Evolutionary conservation across 2,797 vertebrate species (phyloP).

Genomic region (Lindbergichthys nudifrons): DNA sequence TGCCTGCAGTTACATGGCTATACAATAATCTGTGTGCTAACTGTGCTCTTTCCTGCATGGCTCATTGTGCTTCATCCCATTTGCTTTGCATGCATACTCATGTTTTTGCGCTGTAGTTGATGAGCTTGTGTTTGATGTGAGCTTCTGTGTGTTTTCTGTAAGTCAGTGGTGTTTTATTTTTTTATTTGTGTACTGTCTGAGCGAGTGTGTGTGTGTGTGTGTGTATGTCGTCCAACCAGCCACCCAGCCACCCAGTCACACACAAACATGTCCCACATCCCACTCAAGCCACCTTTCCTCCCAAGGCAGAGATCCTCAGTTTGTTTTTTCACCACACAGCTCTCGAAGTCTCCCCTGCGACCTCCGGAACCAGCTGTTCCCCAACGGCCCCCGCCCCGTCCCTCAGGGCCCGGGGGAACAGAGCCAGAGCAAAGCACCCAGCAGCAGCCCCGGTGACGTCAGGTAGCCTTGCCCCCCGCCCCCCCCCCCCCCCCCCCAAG

Average conservation of each 20-base stretch:
- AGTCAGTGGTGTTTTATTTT: constrained; percentile 1
- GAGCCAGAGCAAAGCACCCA: constrained; percentile 86
- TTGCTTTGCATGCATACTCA: constrained; percentile 28
- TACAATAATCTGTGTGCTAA: background rate
- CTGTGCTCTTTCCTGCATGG: constrained; percentile 60
- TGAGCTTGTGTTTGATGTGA: constrained; percentile 15
- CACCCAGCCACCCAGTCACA: constrained; percentile 41
- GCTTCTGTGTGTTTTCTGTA: constrained; percentile 32
- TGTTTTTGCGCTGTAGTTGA: constrained; percentile 33
- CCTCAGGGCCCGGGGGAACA: constrained; percentile 88
- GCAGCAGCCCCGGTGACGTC: constrained; percentile 92
- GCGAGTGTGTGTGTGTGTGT: constrained; percentile 22
- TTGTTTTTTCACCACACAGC: constrained; percentile 90
- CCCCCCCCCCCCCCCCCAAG: constrained; percentile 43
- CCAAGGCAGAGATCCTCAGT: constrained; percentile 69
- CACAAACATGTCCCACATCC: constrained; percentile 43
- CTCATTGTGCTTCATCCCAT: constrained; percentile 23
- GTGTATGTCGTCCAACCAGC: constrained; percentile 43
- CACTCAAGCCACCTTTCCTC: constrained; percentile 42
- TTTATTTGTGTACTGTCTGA: background rate
- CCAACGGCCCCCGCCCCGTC: constrained; percentile 87
- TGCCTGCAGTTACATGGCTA: background rate
- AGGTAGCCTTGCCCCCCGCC: constrained; percentile 88
- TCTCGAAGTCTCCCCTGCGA: constrained; percentile 93
- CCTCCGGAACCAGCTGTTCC: constrained; percentile 90